Evolutionary conservation across 2,113 vertebrate genomes (phyloP).

Genomic region (Barbus barbus): DNA sequence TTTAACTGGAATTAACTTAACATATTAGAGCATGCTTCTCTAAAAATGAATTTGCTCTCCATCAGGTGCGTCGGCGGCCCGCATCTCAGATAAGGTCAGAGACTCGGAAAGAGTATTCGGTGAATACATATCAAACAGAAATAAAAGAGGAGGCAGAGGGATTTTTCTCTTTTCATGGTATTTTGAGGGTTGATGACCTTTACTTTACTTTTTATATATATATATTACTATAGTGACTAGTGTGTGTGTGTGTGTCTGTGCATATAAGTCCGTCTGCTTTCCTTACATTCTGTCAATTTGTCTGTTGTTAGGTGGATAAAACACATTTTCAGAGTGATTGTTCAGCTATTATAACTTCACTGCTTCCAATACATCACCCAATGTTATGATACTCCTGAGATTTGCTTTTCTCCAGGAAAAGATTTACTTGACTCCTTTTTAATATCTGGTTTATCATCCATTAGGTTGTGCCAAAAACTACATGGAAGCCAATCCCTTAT

Average conservation of each 20-base stretch:
- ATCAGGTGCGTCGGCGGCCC: constrained; percentile 62
- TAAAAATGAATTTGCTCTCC: constrained; percentile 75
- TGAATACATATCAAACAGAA: constrained; percentile 73
- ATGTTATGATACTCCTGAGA: constrained; percentile 16
- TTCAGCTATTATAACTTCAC: constrained; percentile 12
- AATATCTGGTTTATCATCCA: constrained; percentile 42
- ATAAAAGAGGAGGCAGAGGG: constrained; percentile 71
- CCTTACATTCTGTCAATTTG: neutral
- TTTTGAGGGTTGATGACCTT: constrained; percentile 73
- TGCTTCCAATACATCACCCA: constrained; percentile 11
- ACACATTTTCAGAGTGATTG: constrained; percentile 18
- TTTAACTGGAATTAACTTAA: constrained; percentile 77
- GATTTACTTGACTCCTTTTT: constrained; percentile 44
- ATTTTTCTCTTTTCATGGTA: constrained; percentile 69
- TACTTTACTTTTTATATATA: constrained; percentile 62
- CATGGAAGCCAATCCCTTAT: constrained; percentile 26
- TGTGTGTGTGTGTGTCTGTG: constrained; percentile 21
- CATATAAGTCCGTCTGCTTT: neutral
- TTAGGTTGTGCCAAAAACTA: constrained; percentile 46
- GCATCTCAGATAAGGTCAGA: constrained; percentile 81
- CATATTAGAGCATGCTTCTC: constrained; percentile 63
- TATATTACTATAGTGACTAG: neutral
- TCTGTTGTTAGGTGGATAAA: constrained; percentile 17
- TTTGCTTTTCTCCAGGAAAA: constrained; percentile 46
- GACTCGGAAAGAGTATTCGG: constrained; percentile 77